Base-by-base conservation (phyloP, 2,113 vertebrate genomes). In the Ophiodon elongatus region DNA sequence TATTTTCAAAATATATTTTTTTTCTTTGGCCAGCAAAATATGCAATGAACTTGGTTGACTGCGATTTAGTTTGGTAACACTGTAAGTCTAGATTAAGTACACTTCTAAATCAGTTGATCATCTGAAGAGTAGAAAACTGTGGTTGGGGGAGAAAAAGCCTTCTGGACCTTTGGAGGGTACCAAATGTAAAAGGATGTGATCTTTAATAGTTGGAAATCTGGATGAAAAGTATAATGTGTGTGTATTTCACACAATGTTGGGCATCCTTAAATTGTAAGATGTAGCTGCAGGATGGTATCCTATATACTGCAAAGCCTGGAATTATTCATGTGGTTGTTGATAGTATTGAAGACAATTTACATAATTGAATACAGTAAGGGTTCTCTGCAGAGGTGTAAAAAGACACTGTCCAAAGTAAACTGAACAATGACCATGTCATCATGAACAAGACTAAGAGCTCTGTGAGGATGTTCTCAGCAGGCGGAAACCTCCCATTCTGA, bases 21-120 rank as follows among this genome's bases (percentile, higher is more conserved):
- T 59, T 56, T 83, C 73, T 33, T 59, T 19, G 23, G 17, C 17
- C 19, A 13, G 29, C 25, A 54, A 80, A 73, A 50, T 70, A 78
- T 77, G 69, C 66, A 73, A 15, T 60, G 11, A 52, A 66, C 57
- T 56, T 57, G 6, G 8, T 64, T 63, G 14, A 50, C 33, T 47
- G 33, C 45, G 23, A 52, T 77, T 56, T 14, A 23, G 37, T 52
- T 21, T 64, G 37, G 23, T 33, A 11, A 60, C 21, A 75, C 8
- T 63, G 27, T 9, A 4, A 14, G 43, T 25, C 33, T 39, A 64
- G 10, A 43, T 39, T 17, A 29, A 54, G 33, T n/a, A 11, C 41
- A 50, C 21, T 27, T 62, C 2, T 27, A 11, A 50, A 59, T 37
- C 39, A 52, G 14, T 31, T 29, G n/a, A n/a, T 39, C 52, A 1